Evolutionary conservation across 2,113 vertebrate species (phyloP).

Genomic region (Smithornis capensis): DNA sequence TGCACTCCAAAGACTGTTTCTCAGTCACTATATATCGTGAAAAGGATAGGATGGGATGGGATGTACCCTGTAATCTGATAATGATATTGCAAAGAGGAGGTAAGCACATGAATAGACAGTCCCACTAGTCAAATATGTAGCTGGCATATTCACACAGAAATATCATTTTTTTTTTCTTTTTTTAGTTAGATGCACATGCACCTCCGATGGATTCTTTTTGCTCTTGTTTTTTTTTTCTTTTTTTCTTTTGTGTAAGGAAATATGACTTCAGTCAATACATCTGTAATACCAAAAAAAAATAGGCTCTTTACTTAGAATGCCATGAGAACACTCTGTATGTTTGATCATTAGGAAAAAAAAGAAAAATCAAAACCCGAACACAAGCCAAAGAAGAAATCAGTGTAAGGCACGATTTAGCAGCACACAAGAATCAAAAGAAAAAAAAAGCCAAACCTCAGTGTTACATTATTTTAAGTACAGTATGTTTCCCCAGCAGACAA

Average conservation of each 20-base stretch:
- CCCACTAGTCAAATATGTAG: neutral
- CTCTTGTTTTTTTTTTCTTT: neutral
- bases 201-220: neutral
- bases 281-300: neutral
- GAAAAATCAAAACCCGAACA: neutral
- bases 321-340: neutral
- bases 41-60: neutral
- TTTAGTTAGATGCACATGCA: neutral
- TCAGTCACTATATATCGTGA: neutral
- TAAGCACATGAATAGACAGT: neutral
- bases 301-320: neutral
- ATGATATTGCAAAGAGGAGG: neutral
- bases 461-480: constrained; percentile 43
- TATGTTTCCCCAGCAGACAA: neutral
- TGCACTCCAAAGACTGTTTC: neutral
- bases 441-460: constrained; percentile 5
- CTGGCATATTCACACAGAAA: neutral
- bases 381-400: neutral
- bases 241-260: neutral
- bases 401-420: neutral
- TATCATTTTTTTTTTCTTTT: too few relatives aligned
- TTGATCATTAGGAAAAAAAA: neutral
- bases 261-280: neutral
- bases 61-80: neutral
- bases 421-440: constrained; percentile 12